Base-by-base conservation (phyloP, 2,888 invertebrate genomes). In the Chymomyza fuscimana region DNA sequence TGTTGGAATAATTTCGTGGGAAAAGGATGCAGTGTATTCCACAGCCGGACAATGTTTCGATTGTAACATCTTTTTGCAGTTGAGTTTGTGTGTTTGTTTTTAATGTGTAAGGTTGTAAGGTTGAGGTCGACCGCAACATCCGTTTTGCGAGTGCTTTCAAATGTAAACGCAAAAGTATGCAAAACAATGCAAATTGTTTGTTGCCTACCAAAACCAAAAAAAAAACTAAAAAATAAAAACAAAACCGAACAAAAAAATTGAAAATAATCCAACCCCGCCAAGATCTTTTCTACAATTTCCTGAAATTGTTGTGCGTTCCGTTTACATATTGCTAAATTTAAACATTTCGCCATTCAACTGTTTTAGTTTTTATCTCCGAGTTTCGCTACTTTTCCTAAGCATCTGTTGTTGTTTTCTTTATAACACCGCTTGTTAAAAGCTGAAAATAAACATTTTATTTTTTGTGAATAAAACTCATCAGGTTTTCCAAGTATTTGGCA, bases 71-170 rank as follows among this genome's bases (percentile, higher is more conserved):
- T 46, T 61, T 65, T 22, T n/a, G n/a, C n/a, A 12, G 2, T 19
- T 25, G 7, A 15, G 22, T 67, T 16, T 50, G 10, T 60, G 51
- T 51, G 19, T 50, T n/a, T 51, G 29, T 25, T 25, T 61, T 22
- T 52, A 22, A 40, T 64, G 40, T 68, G 62, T 81, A 89, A 90
- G 90, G 88, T 89, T 68, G 62, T 81, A 89, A 90, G 90, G 88
- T 89, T 89, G 89, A 89, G 90, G 89, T 89, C 88, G 86, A 78
- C 82, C 83, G 72, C 82, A 84, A 83, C 87, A 89, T 90, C 89
- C 89, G 90, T 79, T 89, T 77, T 73, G 69, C 78, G 82, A 83
- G 77, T 77, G 77, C 82, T 83, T 88, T 89, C 87, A 88, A 89
- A 87, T 89, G 87, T 82, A 85, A 88, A 88, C 77, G 72, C 87